Percentiles rank a stretch among this genome's conserved stretches.
Evolutionary conservation across 2,113 vertebrate genomes (phyloP).

Genomic region (Istiophorus platypterus): DNA sequence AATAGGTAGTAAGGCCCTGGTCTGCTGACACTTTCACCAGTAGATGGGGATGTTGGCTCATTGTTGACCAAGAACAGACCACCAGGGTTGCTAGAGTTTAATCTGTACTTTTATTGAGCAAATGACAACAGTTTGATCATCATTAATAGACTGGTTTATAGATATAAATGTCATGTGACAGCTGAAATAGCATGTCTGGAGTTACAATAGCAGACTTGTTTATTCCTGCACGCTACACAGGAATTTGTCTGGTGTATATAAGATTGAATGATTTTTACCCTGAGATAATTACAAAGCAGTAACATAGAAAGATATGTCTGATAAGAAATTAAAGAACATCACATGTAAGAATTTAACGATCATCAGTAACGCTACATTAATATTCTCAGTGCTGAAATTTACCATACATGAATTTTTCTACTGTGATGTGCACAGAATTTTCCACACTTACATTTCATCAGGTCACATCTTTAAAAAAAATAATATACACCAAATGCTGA

Average conservation of each 20-base stretch:
- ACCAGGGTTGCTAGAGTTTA: neutral
- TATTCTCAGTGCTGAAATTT: constrained; percentile 69
- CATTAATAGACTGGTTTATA: constrained; percentile 42
- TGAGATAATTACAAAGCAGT: constrained; percentile 78
- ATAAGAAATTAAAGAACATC: constrained; percentile 39
- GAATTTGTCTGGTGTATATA: constrained; percentile 27
- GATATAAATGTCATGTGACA: constrained; percentile 16
- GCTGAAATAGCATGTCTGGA: constrained; percentile 17
- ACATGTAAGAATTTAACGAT: constrained; percentile 8
- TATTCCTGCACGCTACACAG: constrained; percentile 18
- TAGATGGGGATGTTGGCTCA: constrained; percentile 51
- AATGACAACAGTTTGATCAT: constrained; percentile 18
- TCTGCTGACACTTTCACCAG: constrained; percentile 23
- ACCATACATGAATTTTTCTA: constrained; percentile 9
- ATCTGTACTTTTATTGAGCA: constrained; percentile 23
- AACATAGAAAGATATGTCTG: constrained; percentile 56
- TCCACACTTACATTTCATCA: constrained; percentile 2
- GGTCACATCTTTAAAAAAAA: constrained; percentile 45
- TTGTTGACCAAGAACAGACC: neutral
- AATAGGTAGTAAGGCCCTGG: neutral
- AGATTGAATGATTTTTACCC: constrained; percentile 68
- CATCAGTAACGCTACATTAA: constrained; percentile 39
- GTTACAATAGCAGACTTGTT: constrained; percentile 21
- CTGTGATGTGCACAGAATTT: constrained; percentile 16
- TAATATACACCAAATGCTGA: constrained; percentile 64